Evolutionary conservation across 2,888 invertebrate species (phyloP), one percentile per base, ranked within the genome.

Genomic region (Eurytoma californica): DNA sequence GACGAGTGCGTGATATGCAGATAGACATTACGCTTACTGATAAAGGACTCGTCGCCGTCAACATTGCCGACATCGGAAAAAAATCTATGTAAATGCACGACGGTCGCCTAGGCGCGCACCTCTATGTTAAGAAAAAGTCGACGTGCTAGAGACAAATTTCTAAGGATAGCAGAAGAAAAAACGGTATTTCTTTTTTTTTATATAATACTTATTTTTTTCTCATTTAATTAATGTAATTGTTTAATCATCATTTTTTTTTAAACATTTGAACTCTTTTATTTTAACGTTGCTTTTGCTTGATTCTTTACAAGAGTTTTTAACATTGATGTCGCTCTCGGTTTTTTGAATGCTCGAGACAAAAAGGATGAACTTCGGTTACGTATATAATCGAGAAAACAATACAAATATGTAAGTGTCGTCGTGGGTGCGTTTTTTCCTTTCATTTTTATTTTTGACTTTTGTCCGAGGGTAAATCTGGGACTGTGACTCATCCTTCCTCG

Each of bases 81-180:
- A 55, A 66, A 65, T 30, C 61, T 72, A 66, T 75, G 63, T 14
- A 58, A 18, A 58, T 9, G 13, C 18, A 51, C 66, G 55, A 68
- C 47, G 47, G 61, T 49, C 49, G 61, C 18, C 76, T 76, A 70
- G 51, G 69, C 70, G 18, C 65, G 49, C 9, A 9, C 47, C n/a
- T n/a, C 55, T 61, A 47, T 72, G 58, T 73, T 69, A 65, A 68
- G 70, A 73, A 80, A 77, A 70, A 70, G 47, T 30, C n/a, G n/a
- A 70, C 66, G 77, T 28, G 73, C 60, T 72, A 72, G n/a, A 77
- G 74, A 77, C 70, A 69, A 74, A 68, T 72, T 74, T 53, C 61
- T 75, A 80, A 39, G 77, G 81, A 81, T 79, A 81, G 81, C 79
- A 81, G 81, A 81, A 79, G 79, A 79, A 81, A 81, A 79, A 81